These are phyloP conservation scores for Engraulis encrasicolus DNA, from an alignment of 2,113 vertebrate species.

Conservation along the genomic window DNA sequence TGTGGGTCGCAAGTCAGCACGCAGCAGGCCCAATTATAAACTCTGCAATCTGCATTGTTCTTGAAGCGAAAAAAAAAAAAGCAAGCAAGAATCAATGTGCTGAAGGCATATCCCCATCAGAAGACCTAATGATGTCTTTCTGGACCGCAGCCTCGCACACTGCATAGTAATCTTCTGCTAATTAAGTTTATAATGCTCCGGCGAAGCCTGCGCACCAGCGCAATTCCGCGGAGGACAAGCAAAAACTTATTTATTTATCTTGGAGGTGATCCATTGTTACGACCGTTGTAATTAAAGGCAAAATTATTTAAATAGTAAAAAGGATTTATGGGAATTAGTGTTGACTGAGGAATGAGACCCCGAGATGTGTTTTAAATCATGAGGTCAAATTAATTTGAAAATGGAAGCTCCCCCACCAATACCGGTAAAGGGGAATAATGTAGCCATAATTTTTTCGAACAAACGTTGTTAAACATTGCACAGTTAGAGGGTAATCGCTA, in stretches of 20 bases:
- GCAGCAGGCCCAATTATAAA: slow-evolving; percentile 79
- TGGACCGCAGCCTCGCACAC: slow-evolving; percentile 81
- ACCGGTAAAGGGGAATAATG: slow-evolving; percentile 34
- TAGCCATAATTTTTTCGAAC: background rate
- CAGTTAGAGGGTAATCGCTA: slow-evolving; percentile 9
- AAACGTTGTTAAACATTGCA: slow-evolving; percentile 14
- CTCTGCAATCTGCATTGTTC: slow-evolving; percentile 82
- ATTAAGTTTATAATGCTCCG: slow-evolving; percentile 83
- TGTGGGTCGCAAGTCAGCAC: slow-evolving; percentile 68
- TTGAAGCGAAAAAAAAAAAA: slow-evolving; percentile 74
- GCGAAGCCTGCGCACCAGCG: slow-evolving; percentile 78
- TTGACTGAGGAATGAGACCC: slow-evolving; percentile 52
- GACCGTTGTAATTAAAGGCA: slow-evolving; percentile 74
- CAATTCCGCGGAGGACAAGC: slow-evolving; percentile 74
- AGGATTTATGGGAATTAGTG: slow-evolving; percentile 67
- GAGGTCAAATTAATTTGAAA: slow-evolving; percentile 60
- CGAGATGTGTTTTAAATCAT: slow-evolving; percentile 63
- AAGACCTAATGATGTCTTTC: slow-evolving; percentile 85
- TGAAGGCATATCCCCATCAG: slow-evolving; percentile 83
- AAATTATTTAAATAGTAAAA: slow-evolving; percentile 71
- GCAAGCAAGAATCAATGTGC: slow-evolving; percentile 82
- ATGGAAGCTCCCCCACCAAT: slow-evolving; percentile 46
- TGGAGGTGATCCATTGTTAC: slow-evolving; percentile 67
- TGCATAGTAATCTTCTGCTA: slow-evolving; percentile 87
- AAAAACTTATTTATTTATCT: slow-evolving; percentile 80